Base-by-base conservation (phyloP, 1,140 invertebrate genomes). In the Trachelipus rathkii region DNA sequence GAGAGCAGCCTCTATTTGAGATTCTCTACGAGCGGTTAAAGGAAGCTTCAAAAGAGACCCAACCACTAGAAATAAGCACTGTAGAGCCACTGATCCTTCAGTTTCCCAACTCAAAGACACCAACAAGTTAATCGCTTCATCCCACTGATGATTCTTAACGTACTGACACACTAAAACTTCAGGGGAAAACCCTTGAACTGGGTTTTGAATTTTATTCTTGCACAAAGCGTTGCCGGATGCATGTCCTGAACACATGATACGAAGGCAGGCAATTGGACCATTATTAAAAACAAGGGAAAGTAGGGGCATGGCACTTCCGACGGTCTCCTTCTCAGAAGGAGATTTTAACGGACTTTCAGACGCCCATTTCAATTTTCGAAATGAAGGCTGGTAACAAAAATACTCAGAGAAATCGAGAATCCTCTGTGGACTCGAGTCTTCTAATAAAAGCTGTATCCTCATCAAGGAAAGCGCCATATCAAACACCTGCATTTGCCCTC, bases 401-500 rank as follows among this genome's bases (percentile, higher is more conserved):
- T 91, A 92, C 33, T 88, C 87, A 10, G 90, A 89, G 15, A 93
- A 84, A 82, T 92, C 91, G 8, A 92, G 82, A 76, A 92, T 85
- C 82, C 85, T 88, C 0, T 87, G 84, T 43, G 90, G 88, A 43
- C 86, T 87, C 10, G 88, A 86, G 82, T 91, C 91, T 84, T 93
- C 91, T 74, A 86, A 88, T 23, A 90, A 84, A 73, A 92, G 84
- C 83, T 93, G 91, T 82, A 89, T 87, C 82, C 88, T 89, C 70
- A 93, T 85, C 72, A 88, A 88, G 23, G 88, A 87, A 72, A 93
- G 85, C 21, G 91, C 89, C 77, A 90, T 86, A 82, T 94, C 92
- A 84, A 91, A 92, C 84, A 91, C 91, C 86, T 93, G 92, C 73
- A 93, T 86, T 82, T 92, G 90, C 9, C 91, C 90, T 78, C 88